Percentiles rank a stretch among this genome's conserved stretches.
Conservation (phyloP, 2,113 vertebrate species). For the Thalassoma bifasciatum region DNA sequence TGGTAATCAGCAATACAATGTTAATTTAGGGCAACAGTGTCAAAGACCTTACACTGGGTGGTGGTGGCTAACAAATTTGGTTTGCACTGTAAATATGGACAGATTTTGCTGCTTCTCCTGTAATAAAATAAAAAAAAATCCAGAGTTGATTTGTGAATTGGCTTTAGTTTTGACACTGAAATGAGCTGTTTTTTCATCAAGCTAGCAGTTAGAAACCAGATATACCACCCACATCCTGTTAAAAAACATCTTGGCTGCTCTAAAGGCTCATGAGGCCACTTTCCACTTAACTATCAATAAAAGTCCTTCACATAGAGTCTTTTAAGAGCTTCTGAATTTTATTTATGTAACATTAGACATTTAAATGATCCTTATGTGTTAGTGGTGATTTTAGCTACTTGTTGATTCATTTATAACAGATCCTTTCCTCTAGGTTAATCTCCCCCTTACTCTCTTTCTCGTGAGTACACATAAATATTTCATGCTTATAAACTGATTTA, state of each 20-base stretch:
- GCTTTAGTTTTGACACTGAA: constrained; percentile 41
- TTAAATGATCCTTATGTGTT: neutral
- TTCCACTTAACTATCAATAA: constrained; percentile 28
- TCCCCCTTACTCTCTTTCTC: neutral
- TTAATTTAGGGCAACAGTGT: too few relatives aligned
- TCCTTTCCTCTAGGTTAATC: neutral
- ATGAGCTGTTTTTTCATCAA: constrained; percentile 41
- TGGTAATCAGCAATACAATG: too few relatives aligned
- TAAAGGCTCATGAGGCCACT: constrained; percentile 18
- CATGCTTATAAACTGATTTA: neutral
- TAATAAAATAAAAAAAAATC: constrained; percentile 32
- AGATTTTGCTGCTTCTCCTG: neutral
- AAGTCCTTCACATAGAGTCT: constrained; percentile 12
- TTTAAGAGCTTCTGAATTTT: constrained; percentile 8
- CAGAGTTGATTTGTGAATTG: constrained; percentile 20
- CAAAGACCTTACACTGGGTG: too few relatives aligned
- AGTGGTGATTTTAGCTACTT: constrained; percentile 4
- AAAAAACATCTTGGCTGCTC: constrained; percentile 12
- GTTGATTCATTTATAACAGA: neutral
- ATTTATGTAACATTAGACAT: constrained; percentile 20
- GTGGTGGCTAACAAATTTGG: too few relatives aligned
- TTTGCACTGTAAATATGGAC: too few relatives aligned
- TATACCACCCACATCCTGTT: constrained; percentile 18
- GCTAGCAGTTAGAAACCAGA: constrained; percentile 31
- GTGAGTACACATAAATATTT: neutral